phyloP scores from a whole-genome alignment of 2,113 vertebrate genomes.

The Tonatia bakeri region DNA sequence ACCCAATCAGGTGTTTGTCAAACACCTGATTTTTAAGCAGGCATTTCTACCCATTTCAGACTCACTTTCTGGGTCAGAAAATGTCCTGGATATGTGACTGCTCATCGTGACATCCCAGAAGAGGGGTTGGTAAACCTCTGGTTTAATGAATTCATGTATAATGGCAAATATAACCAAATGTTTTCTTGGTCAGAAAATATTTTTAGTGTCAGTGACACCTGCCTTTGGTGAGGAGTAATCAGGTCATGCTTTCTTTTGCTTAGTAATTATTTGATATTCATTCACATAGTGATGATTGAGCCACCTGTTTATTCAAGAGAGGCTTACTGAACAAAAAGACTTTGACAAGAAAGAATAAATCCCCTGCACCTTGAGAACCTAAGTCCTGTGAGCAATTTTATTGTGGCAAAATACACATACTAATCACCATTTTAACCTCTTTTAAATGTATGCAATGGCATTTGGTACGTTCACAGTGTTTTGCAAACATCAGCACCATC shows the following conservation, averaged over 20 bases:
- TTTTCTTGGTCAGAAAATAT: conserved; percentile 8
- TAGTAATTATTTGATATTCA: background rate
- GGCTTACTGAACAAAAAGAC: background rate
- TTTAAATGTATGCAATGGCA: background rate
- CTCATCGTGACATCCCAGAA: background rate
- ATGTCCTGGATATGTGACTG: background rate
- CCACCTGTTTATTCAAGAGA: background rate
- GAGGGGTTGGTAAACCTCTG: background rate
- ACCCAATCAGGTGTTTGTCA: background rate
- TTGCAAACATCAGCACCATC: background rate
- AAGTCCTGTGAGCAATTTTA: background rate
- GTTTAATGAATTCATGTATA: background rate
- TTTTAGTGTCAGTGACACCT: background rate
- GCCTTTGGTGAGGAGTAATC: background rate
- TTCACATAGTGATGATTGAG: background rate
- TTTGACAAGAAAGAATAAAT: background rate
- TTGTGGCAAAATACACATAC: background rate
- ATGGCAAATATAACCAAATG: background rate
- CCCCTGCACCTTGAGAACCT: background rate
- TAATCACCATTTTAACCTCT: conserved; percentile 1
- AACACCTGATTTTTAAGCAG: background rate
- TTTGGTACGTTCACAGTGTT: background rate
- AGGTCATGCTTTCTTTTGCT: background rate
- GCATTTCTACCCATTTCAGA: background rate
- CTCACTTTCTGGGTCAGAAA: background rate